These are phyloP conservation scores for Melinaea menophilus DNA, from an alignment of 2,888 invertebrate species.

Conservation along the genomic window DNA sequence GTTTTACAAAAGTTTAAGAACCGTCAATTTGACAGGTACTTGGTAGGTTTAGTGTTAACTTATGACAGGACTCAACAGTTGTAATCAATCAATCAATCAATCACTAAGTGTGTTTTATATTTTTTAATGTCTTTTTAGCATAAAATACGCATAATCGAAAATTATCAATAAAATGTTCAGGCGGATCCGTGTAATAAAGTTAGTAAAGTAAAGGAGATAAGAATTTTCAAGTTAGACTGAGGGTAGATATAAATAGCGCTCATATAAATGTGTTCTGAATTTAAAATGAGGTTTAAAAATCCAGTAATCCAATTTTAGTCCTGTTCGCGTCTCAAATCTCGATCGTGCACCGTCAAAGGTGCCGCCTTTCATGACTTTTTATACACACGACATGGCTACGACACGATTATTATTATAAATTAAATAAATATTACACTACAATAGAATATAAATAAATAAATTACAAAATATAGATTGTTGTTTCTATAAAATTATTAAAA, in stretches of 20 bases:
- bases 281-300: slow-evolving; percentile 22
- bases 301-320: slow-evolving; percentile 29
- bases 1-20: no score
- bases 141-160: no score
- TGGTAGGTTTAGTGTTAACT: no score
- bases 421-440: background rate
- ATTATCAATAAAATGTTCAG: no score
- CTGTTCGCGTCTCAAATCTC: slow-evolving; percentile 30
- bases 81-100: no score
- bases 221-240: slow-evolving; percentile 1
- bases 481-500: background rate
- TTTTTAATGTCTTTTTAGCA: no score
- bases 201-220: background rate
- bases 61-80: no score
- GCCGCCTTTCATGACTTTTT: slow-evolving; percentile 26
- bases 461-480: background rate
- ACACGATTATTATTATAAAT: slow-evolving; percentile 11
- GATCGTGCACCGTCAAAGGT: slow-evolving; percentile 30
- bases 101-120: no score
- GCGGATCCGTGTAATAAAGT: no score
- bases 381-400: slow-evolving; percentile 22
- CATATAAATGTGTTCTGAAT: slow-evolving; percentile 14
- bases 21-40: no score
- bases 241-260: background rate
- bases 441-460: background rate